Base-by-base conservation (phyloP, 2,888 invertebrate species). In the Hirtodrosophila histrioides region DNA sequence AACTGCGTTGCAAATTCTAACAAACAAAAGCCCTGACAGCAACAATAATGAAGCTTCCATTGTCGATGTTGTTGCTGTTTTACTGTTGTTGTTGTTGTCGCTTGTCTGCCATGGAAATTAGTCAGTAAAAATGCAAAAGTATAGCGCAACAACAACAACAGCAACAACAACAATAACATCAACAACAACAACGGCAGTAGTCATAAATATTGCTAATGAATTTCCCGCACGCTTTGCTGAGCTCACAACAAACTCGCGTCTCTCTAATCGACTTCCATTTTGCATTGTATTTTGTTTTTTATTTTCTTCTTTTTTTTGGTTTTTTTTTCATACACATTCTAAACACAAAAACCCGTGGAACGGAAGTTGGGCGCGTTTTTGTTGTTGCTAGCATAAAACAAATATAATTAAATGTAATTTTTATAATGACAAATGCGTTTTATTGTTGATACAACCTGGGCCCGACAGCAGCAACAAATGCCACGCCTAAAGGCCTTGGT, bases 201-300 rank as follows among this genome's bases (percentile, higher is more conserved):
- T 77, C 87, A 84, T 88, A 83, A 86, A 88, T 86, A 84, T 88
- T 81, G 88, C 86, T 88, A 83, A 83, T 88, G 89, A 88, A 83
- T 88, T 83, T 88, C 89, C 83, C 88, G 88, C 83, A 87, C 84
- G 81, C 88, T 86, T 80, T 87, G 82, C 65, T 87, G 71, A 82
- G 67, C 83, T 67, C 71, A 68, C 61, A 74, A 36, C 63, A 65
- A 65, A 63, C 69, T 81, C 69, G 60, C 71, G 41, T 56, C 56
- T 44, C 60, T 68, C 48, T 62, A 78, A 78, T 62, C 62, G 69
- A 78, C 78, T 58, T 55, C 75, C 75, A 74, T 63, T 74, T 78
- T 73, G 74, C 51, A 55, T 78, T 68, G 48, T 68, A 55, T 62
- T 24, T 37, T 17, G 17, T 17, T 44, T 31, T 11, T 44, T 23